A percentile compares a stretch with the other conserved stretches of the same genome.
phyloP scores from a whole-genome alignment of 1,140 invertebrate genomes.

The Alviniconcha marisindica region DNA sequence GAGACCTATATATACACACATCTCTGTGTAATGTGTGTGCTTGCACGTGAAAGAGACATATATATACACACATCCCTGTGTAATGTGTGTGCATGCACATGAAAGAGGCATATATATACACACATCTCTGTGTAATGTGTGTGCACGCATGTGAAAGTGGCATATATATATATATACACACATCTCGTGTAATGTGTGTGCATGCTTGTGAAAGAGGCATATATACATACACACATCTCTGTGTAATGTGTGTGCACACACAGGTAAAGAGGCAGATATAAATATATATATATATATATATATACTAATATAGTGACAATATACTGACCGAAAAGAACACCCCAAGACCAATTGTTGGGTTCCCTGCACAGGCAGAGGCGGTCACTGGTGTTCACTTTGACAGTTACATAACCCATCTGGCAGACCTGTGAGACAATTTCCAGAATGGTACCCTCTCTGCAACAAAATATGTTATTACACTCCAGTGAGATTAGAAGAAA shows the following conservation, averaged over 20 bases:
- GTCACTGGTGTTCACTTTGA: conserved; percentile 26
- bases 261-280: too few relatives aligned
- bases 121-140: too few relatives aligned
- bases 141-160: too few relatives aligned
- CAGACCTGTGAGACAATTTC: too few relatives aligned
- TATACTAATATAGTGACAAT: not conserved
- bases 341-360: conserved; percentile 36
- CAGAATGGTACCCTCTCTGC: not conserved
- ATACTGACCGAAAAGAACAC: conserved; percentile 2
- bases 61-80: too few relatives aligned
- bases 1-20: too few relatives aligned
- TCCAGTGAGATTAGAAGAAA: too few relatives aligned
- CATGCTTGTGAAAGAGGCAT: not conserved
- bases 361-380: conserved; percentile 26
- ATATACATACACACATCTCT: not conserved
- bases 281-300: too few relatives aligned
- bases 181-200: not conserved
- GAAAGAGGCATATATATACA: not conserved
- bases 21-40: too few relatives aligned
- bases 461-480: not conserved
- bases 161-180: not conserved
- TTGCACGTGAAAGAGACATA: too few relatives aligned
- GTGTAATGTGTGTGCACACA: not conserved
- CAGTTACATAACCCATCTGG: conserved; percentile 38
- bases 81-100: too few relatives aligned